Evolutionary conservation across 2,113 vertebrate genomes (phyloP).

Genomic region (Brachypodius melanocephalos): DNA sequence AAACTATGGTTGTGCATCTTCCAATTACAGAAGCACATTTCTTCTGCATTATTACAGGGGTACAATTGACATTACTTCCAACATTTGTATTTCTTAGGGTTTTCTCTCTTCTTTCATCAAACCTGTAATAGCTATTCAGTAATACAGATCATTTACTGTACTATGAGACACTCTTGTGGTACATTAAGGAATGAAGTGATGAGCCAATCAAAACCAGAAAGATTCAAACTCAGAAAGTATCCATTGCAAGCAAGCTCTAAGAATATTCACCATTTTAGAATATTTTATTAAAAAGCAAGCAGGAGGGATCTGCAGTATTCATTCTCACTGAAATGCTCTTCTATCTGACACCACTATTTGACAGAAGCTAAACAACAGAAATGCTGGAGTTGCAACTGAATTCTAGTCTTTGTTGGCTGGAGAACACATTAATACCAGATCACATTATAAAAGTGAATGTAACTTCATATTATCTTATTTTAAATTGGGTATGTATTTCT

Average conservation of each 20-base stretch:
- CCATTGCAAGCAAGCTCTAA: background rate
- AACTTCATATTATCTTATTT: background rate
- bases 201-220: background rate
- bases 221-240: background rate
- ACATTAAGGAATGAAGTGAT: slow-evolving; percentile 46
- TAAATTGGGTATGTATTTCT: background rate
- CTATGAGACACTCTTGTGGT: slow-evolving; percentile 67
- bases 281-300: background rate
- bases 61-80: background rate
- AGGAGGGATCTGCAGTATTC: background rate
- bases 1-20: background rate
- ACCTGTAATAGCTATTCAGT: background rate
- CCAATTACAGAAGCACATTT: background rate
- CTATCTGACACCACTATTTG: background rate
- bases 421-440: background rate
- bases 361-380: background rate
- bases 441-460: background rate
- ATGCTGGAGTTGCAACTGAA: background rate
- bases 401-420: background rate
- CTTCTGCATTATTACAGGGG: background rate
- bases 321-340: background rate
- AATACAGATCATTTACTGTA: slow-evolving; percentile 48
- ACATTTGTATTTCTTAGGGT: background rate
- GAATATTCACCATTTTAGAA: background rate
- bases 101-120: background rate